Conservation (phyloP, 2,797 vertebrate species). For the Eurystomus glaucurus region DNA sequence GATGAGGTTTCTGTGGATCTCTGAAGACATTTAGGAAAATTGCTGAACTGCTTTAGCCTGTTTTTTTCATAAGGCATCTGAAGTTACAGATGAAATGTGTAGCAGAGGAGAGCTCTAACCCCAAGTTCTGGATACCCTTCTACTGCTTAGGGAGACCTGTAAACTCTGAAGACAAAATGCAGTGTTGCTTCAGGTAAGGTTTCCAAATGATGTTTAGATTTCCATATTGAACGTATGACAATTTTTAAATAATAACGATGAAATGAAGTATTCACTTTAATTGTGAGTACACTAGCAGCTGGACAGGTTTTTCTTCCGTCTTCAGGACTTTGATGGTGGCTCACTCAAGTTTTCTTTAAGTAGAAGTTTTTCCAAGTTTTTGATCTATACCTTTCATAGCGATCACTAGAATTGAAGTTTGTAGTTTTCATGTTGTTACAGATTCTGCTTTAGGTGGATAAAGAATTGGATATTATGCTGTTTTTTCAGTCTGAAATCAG, state of each 20-base stretch:
- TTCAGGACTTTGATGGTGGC: neutral
- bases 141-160: neutral
- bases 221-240: neutral
- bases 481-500: neutral
- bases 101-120: neutral
- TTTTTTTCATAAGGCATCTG: neutral
- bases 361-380: neutral
- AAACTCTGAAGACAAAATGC: too few relatives aligned
- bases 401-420: neutral
- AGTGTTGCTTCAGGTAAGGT: rapidly evolving
- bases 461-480: neutral
- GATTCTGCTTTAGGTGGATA: neutral
- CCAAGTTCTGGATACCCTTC: neutral
- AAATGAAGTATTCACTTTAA: neutral
- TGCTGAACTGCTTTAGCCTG: neutral
- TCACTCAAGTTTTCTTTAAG: neutral
- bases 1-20: neutral
- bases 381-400: neutral
- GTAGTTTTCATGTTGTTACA: neutral
- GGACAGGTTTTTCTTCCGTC: neutral
- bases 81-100: neutral
- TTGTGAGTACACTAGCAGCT: neutral
- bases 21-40: neutral
- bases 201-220: neutral
- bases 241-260: neutral